Evolutionary conservation across 2,113 vertebrate species (phyloP).

Genomic region (Scalopus aquaticus): DNA sequence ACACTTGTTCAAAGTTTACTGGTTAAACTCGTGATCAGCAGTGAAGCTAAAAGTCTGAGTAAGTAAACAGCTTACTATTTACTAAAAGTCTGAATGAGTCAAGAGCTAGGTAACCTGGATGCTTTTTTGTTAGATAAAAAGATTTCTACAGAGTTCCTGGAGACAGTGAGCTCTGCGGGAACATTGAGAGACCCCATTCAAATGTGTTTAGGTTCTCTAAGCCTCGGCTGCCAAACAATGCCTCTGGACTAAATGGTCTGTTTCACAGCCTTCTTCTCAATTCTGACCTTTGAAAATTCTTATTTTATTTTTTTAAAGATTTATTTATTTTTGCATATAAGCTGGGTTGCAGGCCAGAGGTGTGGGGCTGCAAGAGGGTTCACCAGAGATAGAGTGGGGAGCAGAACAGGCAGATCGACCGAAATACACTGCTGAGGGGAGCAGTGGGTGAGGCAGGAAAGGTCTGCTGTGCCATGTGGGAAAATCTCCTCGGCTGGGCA

Average conservation of each 20-base stretch:
- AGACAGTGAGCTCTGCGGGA: neutral
- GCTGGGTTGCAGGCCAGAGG: no score
- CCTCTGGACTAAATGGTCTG: neutral
- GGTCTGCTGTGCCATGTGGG: no score
- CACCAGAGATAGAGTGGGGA: no score
- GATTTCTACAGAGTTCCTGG: neutral
- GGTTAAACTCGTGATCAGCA: neutral
- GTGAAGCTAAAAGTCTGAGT: neutral
- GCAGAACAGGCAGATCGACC: no score
- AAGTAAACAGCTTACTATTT: no score
- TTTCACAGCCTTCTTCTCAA: neutral
- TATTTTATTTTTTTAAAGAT: neutral
- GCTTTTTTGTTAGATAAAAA: neutral
- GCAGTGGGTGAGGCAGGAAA: no score
- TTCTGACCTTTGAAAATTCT: neutral
- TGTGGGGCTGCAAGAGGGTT: no score
- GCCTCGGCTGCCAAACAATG: neutral
- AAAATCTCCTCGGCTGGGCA: no score
- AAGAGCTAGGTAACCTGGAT: neutral
- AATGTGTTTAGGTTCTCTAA: neutral
- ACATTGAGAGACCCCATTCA: accelerated
- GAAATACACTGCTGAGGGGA: no score
- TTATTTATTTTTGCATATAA: no score
- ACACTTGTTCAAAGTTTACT: neutral
- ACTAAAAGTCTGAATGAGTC: neutral